phyloP scores from a whole-genome alignment of 2,888 invertebrate genomes.

The Caenorhabditis panamensis region DNA sequence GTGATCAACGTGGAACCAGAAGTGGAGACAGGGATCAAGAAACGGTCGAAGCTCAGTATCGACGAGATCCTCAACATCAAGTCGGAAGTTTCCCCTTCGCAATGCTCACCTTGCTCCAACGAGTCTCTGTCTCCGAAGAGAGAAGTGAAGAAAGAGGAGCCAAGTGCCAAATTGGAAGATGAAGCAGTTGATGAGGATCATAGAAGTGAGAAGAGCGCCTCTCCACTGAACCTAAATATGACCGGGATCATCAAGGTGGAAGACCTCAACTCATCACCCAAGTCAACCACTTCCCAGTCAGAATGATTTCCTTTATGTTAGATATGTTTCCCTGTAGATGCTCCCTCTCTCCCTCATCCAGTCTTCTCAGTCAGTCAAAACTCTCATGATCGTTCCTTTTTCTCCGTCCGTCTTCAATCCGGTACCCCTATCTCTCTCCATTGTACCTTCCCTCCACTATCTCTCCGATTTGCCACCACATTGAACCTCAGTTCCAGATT shows the following conservation, averaged over 20 bases:
- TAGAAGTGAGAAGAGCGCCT: slow-evolving; percentile 15
- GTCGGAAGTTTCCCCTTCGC: slow-evolving; percentile 52
- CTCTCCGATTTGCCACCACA: slow-evolving; percentile 33
- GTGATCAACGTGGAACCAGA: slow-evolving; percentile 19
- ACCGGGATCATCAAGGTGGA: neutral
- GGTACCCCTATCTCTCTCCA: slow-evolving; percentile 20
- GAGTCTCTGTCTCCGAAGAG: slow-evolving; percentile 43
- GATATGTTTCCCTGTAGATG: slow-evolving; percentile 23
- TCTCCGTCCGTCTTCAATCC: slow-evolving; percentile 20
- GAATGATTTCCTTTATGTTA: slow-evolving; percentile 23
- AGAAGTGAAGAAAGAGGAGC: slow-evolving; percentile 32
- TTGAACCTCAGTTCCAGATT: slow-evolving; percentile 42
- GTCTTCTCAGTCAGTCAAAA: slow-evolving; percentile 40
- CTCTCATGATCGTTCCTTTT: slow-evolving; percentile 37
- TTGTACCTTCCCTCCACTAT: slow-evolving; percentile 6
- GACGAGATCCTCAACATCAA: slow-evolving; percentile 72
- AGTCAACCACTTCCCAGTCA: slow-evolving; percentile 45
- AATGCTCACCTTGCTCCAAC: slow-evolving; percentile 57
- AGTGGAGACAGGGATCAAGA: slow-evolving; percentile 39
- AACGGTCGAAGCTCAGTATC: slow-evolving; percentile 67
- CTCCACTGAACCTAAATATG: neutral
- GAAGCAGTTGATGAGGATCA: slow-evolving; percentile 23
- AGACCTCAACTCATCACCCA: slow-evolving; percentile 27
- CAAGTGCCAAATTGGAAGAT: slow-evolving; percentile 4
- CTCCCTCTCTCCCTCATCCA: neutral